Evolutionary conservation across 2,113 vertebrate genomes (phyloP).

Genomic region (Corythornis madagascariensis): DNA sequence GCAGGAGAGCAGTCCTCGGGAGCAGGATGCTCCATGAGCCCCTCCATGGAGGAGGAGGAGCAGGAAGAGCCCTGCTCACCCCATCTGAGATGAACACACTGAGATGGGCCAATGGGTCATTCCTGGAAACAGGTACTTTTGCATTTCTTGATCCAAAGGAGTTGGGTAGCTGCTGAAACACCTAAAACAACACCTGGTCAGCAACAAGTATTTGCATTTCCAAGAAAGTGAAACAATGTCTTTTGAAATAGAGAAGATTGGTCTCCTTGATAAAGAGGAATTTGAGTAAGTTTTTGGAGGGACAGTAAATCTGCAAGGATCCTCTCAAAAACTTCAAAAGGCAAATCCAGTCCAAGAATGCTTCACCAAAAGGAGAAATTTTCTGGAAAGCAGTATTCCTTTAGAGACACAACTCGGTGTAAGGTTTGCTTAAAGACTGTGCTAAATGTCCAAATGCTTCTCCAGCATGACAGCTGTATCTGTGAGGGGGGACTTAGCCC

Average conservation of each 20-base stretch:
- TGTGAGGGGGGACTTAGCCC: background rate
- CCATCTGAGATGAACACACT: background rate
- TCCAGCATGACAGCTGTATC: background rate
- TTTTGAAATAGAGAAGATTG: background rate
- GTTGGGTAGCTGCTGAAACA: background rate
- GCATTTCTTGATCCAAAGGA: background rate
- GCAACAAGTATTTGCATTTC: background rate
- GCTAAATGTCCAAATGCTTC: background rate
- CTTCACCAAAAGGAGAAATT: background rate
- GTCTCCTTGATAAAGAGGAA: background rate
- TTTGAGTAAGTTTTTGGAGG: background rate
- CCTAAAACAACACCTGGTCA: background rate
- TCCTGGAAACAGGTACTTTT: background rate
- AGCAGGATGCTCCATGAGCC: background rate
- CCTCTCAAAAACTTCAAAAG: background rate
- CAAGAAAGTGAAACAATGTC: background rate
- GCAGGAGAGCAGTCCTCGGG: background rate
- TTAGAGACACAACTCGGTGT: background rate
- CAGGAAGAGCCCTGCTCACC: background rate
- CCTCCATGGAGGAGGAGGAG: background rate
- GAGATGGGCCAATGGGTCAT: background rate
- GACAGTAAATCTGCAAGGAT: background rate
- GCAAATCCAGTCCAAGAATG: background rate
- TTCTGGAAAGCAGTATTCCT: background rate
- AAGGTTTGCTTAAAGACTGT: background rate